A percentile compares a stretch with the other conserved stretches of the same genome.
phyloP scores from a whole-genome alignment of 2,888 invertebrate species.

The Thera britannica region DNA sequence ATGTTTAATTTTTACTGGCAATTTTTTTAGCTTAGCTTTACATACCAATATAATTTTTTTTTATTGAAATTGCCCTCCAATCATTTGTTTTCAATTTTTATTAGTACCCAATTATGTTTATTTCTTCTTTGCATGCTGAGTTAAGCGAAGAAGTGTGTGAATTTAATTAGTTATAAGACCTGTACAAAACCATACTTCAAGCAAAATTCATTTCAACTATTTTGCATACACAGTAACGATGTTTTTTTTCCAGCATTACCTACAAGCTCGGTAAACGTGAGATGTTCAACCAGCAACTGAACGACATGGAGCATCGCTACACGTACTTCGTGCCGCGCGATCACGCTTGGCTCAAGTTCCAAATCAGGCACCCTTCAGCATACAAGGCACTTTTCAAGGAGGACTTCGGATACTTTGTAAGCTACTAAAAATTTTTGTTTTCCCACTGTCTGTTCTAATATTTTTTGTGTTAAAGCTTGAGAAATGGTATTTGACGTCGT shows the following conservation, averaged over 20 bases:
- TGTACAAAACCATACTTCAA: no score
- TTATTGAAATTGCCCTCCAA: no score
- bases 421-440: background rate
- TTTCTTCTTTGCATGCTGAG: no score
- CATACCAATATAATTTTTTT: no score
- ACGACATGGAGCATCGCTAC: constrained; percentile 90
- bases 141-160: no score
- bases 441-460: background rate
- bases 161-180: no score
- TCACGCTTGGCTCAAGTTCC: constrained; percentile 93
- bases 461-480: background rate
- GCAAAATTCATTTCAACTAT: no score
- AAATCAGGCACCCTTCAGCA: constrained; percentile 90
- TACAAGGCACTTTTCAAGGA: constrained; percentile 93
- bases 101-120: no score
- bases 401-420: constrained; percentile 91
- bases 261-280: constrained; percentile 90
- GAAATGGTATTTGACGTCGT: background rate
- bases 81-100: no score
- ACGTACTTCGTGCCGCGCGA: constrained; percentile 97
- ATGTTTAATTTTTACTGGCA: no score
- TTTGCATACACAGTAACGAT: background rate
- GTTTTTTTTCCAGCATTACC: constrained; percentile 86
- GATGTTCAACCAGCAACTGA: constrained; percentile 91
- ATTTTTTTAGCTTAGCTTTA: no score